A percentile compares a stretch with the other conserved stretches of the same genome.
phyloP scores from a whole-genome alignment of 2,888 invertebrate genomes.

The Steinernema carpocapsae region DNA sequence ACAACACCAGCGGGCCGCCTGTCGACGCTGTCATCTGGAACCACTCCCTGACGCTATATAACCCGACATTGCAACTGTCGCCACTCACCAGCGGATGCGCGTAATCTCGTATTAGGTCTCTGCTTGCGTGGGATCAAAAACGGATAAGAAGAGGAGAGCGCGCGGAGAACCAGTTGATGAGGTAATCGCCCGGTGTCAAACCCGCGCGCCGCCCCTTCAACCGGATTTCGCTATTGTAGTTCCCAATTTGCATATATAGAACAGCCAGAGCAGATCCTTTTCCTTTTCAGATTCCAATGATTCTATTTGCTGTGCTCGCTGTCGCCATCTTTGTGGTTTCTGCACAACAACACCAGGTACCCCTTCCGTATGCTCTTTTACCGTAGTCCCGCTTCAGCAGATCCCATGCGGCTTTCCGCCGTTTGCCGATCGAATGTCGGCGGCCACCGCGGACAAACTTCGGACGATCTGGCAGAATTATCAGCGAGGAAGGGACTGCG shows the following conservation, averaged over 20 bases:
- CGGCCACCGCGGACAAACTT: neutral
- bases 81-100: neutral
- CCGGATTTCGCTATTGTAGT: neutral
- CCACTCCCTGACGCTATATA: neutral
- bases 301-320: neutral
- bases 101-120: neutral
- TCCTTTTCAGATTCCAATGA: neutral
- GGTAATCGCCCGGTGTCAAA: slow-evolving; percentile 5
- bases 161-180: slow-evolving; percentile 19
- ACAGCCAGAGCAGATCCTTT: neutral
- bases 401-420: slow-evolving; percentile 21
- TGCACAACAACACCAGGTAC: slow-evolving; percentile 19
- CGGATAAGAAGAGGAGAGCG: neutral
- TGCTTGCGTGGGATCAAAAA: neutral
- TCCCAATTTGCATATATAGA: slow-evolving; percentile 13
- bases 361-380: neutral
- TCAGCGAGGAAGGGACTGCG: neutral
- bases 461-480: slow-evolving; percentile 19
- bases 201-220: neutral
- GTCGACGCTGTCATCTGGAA: slow-evolving; percentile 18
- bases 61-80: neutral
- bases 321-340: neutral
- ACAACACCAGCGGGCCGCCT: neutral
- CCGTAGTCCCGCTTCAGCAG: neutral
- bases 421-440: slow-evolving; percentile 5